These are phyloP conservation scores for Lutjanus argentimaculatus DNA, from an alignment of 2,797 vertebrate genomes.

Conservation along the genomic window DNA sequence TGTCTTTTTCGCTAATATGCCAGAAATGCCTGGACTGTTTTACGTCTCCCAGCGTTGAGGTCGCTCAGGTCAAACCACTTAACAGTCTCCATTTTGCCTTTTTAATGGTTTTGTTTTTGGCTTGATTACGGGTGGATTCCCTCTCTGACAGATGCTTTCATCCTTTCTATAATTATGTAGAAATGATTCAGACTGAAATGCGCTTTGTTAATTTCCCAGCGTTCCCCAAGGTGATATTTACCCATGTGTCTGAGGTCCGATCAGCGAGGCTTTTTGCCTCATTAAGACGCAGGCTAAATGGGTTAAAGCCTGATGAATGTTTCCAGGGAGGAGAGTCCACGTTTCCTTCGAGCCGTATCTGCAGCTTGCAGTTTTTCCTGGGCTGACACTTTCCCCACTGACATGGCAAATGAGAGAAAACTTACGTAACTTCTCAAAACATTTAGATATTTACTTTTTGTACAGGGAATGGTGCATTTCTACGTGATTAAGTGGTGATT, in stretches of 20 bases:
- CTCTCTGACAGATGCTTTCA: constrained; percentile 70
- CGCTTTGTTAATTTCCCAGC: constrained; percentile 62
- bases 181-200: constrained; percentile 66
- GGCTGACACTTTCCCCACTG: constrained; percentile 49
- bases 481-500: background rate
- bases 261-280: constrained; percentile 65
- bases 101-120: constrained; percentile 67
- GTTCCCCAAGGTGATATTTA: constrained; percentile 70
- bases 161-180: constrained; percentile 57
- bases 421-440: constrained; percentile 38
- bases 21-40: constrained; percentile 52
- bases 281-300: constrained; percentile 65
- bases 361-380: constrained; percentile 79
- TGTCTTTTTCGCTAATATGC: constrained; percentile 44
- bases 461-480: background rate
- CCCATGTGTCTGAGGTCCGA: constrained; percentile 58
- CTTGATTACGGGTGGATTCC: constrained; percentile 68
- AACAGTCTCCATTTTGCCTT: constrained; percentile 58
- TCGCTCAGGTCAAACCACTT: constrained; percentile 70
- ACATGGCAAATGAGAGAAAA: constrained; percentile 52
- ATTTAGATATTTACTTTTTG: constrained; percentile 25
- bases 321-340: constrained; percentile 70
- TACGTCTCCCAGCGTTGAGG: constrained; percentile 28
- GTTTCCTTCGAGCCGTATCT: constrained; percentile 79
- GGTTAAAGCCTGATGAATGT: constrained; percentile 63